A percentile compares a stretch with the other conserved stretches of the same genome.
phyloP scores from a whole-genome alignment of 2,113 vertebrate species.

The Charina bottae region DNA sequence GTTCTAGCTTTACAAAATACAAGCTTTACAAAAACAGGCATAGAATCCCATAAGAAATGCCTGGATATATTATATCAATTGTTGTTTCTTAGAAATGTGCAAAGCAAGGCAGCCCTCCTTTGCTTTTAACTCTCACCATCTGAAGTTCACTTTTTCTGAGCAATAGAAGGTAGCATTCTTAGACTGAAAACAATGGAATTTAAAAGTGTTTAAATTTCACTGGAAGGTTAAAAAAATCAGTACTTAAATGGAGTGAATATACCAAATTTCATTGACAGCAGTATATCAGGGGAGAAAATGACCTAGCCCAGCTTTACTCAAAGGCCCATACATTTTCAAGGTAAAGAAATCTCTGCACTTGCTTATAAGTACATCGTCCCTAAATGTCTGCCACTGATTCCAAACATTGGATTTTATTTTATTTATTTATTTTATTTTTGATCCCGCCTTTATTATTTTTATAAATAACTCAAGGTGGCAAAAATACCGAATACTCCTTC shows the following conservation, averaged over 20 bases:
- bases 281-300: no score
- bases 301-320: not conserved
- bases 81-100: not conserved
- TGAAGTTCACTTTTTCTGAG: not conserved
- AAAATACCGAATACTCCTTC: no score
- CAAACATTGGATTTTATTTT: not conserved
- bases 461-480: no score
- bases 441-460: no score
- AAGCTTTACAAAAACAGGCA: not conserved
- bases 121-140: not conserved
- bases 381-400: not conserved
- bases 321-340: not conserved
- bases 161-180: not conserved
- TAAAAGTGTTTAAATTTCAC: not conserved
- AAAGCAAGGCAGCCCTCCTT: not conserved
- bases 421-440: no score
- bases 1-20: not conserved
- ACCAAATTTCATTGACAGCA: not conserved
- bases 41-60: not conserved
- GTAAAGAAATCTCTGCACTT: not conserved
- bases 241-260: not conserved
- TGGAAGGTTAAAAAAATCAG: not conserved
- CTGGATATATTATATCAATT: not conserved
- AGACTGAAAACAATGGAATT: no score
- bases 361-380: not conserved